phyloP scores from a whole-genome alignment of 2,113 vertebrate genomes.

The Catagonus wagneri region DNA sequence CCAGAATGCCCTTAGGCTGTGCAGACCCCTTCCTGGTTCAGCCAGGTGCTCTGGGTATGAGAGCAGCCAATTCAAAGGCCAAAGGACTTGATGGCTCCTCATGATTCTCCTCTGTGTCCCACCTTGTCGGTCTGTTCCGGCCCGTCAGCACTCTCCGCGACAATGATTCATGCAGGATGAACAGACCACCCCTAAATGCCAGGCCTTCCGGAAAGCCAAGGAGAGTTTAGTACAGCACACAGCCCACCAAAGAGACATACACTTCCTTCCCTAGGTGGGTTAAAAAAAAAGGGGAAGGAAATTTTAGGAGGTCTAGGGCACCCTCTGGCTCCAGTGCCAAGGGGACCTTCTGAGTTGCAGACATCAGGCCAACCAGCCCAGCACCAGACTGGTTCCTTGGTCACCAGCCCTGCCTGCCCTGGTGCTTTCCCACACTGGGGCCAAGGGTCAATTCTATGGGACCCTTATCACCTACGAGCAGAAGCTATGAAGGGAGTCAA shows the following conservation, averaged over 20 bases:
- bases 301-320: not conserved
- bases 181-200: not conserved
- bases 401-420: not conserved
- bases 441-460: constrained; percentile 22
- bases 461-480: constrained; percentile 58
- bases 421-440: not conserved
- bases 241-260: not conserved
- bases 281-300: not conserved
- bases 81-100: not conserved
- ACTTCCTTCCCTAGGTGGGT: not conserved
- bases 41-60: not conserved
- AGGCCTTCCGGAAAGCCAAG: not conserved
- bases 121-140: not conserved
- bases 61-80: not conserved
- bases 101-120: not conserved
- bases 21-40: not conserved
- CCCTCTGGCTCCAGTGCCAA: not conserved
- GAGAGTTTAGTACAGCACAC: not conserved
- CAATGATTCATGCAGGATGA: not conserved
- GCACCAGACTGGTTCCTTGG: not conserved
- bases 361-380: not conserved
- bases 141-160: not conserved
- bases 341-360: not conserved
- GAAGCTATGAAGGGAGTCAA: constrained; percentile 51
- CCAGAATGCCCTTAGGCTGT: not conserved